Evolutionary conservation across 2,888 invertebrate genomes (phyloP), one percentile per base, ranked within the genome.

Genomic region (Pardosa pseudoannulata): DNA sequence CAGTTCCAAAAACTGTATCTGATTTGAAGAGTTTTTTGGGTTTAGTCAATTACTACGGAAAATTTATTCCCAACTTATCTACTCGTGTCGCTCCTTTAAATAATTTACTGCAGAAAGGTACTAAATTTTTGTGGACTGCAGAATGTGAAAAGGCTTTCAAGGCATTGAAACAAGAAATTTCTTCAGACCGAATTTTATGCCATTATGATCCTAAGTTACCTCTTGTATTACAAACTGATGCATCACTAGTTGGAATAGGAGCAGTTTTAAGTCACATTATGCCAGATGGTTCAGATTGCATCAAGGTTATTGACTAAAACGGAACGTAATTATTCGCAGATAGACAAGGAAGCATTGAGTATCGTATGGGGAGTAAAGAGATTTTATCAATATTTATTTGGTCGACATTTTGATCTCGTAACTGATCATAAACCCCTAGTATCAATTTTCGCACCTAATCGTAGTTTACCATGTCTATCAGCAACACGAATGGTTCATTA

Each of bases 321-420:
- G 5, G 91, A 91, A 86, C 87, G 89, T 56, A 89, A 90, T 23
- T 91, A 91, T 88, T 90, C 90, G 19, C 91, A 91, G 88, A 88
- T 91, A 13, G 91, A 92, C 72, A 90, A 91, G 88, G 91, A 92
- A 89, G 91, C 91, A 1, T 88, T 90, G 28, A 90, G 90, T 62
- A 71, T 91, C 41, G 85, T 90, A 32, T 91, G 89, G 89, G 90
- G 90, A 39, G 89, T 91, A 29, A 89, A 90, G 74, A 89, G 90
- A 85, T 91, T 91, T 87, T 89, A 91, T 79, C 87, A 89, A 67
- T 91, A 90, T 88, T 86, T 91, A 27, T 90, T 89, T 88, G 91
- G 91, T 32, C 87, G 90, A 7, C 87, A 90, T 19, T 91, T 91
- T 87, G 90, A 85, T 31, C 87, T 91, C 0, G 76, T 90, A 6